Evolutionary conservation across 2,113 vertebrate genomes (phyloP).

Genomic region (Atlantisia rogersi): DNA sequence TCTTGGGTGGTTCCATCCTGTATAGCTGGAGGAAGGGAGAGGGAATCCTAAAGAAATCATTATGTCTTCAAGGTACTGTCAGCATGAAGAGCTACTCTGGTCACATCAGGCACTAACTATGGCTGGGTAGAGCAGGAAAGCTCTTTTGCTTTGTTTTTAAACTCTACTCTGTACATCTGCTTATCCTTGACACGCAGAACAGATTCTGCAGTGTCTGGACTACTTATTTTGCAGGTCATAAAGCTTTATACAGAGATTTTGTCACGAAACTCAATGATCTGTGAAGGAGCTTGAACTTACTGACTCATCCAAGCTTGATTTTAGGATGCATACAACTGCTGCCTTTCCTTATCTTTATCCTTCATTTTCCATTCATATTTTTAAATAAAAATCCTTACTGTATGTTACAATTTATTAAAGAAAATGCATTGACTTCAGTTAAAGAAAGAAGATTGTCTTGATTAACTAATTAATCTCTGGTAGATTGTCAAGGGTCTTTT

Average conservation of each 20-base stretch:
- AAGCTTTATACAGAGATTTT: constrained; percentile 6
- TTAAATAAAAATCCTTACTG: background rate
- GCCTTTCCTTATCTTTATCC: background rate
- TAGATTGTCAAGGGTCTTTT: background rate
- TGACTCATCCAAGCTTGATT: background rate
- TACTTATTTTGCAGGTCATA: constrained; percentile 26
- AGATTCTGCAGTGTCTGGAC: background rate
- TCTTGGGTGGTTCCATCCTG: background rate
- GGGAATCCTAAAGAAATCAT: background rate
- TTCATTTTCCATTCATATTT: background rate
- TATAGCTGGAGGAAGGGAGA: background rate
- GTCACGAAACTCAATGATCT: constrained; percentile 17
- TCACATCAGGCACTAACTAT: background rate
- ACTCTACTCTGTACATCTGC: background rate
- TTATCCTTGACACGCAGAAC: background rate
- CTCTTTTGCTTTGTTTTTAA: background rate
- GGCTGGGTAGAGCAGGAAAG: background rate
- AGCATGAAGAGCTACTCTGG: background rate
- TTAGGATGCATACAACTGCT: background rate
- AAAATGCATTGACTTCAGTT: background rate
- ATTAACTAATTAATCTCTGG: background rate
- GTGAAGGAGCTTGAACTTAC: constrained; percentile 10
- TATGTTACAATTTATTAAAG: background rate
- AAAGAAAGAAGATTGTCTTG: background rate
- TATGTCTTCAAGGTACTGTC: background rate